These are phyloP conservation scores for Temnothorax longispinosus DNA, from an alignment of 1,140 invertebrate genomes.

Conservation along the genomic window DNA sequence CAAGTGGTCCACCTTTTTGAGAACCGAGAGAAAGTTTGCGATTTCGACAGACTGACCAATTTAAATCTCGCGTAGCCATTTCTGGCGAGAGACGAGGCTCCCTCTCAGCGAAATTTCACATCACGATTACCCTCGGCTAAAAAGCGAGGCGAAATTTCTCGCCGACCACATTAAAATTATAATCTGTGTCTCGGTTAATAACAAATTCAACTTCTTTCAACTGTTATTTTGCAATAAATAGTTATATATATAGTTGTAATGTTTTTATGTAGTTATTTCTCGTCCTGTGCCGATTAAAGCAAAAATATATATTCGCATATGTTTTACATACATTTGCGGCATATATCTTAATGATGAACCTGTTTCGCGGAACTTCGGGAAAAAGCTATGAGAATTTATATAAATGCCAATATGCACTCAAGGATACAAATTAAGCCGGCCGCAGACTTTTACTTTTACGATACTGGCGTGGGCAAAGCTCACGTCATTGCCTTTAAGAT, in stretches of 20 bases:
- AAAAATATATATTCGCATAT: background rate
- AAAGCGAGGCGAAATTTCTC: background rate
- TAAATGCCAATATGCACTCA: background rate
- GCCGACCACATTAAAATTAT: background rate
- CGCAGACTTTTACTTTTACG: conserved; percentile 81
- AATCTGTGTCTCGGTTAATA: background rate
- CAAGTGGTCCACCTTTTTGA: conserved; percentile 32
- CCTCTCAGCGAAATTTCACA: conserved; percentile 33
- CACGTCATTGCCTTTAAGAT: conserved; percentile 75
- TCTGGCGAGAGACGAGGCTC: conserved; percentile 1
- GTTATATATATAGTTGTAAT: background rate
- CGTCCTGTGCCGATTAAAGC: background rate
- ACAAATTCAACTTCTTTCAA: background rate
- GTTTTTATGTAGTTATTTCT: background rate
- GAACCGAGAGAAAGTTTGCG: conserved; percentile 52
- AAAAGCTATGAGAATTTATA: conserved; percentile 1
- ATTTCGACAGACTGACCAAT: conserved; percentile 60
- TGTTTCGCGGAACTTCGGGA: background rate
- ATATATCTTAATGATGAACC: background rate
- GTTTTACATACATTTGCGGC: too few relatives aligned
- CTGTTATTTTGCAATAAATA: background rate
- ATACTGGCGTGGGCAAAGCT: conserved; percentile 77
- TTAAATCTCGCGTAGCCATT: conserved; percentile 30
- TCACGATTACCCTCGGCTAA: background rate
- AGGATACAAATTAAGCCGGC: conserved; percentile 62